Evolutionary conservation across 2,797 vertebrate genomes (phyloP), one percentile per base, ranked within the genome.

Genomic region (Hylomyscus alleni): DNA sequence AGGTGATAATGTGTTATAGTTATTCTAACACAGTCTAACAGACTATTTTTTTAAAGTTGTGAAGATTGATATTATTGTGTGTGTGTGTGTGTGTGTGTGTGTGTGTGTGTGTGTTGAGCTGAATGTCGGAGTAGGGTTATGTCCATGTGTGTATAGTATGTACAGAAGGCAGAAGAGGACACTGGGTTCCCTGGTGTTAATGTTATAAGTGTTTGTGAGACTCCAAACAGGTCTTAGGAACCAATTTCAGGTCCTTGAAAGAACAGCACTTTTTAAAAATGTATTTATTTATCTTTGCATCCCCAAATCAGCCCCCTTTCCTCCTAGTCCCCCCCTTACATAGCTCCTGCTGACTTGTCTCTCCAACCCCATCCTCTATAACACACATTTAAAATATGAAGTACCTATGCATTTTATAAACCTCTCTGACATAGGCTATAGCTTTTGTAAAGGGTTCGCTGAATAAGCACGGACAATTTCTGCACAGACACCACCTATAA

Each of bases 1-100:
- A 95, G 47, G 24, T 80, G 47, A 81, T 87, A 37, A 81, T 26
- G 10, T 84, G 77, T 91, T 72, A 96, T 52, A 89, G 65, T 94
- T 52, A 93, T 40, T 62, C 24, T 54, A 72, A 86, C 11, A 50
- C 19, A 52, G 31, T 34, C 31, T 69, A 20, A 8, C 34, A 72
- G n/a, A 72, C 3, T 34, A 72, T 29, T 34, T 50, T 50, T 50
- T 52, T 72, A 72, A 72, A 72, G 65, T 54, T 72, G 3, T 72
- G 37, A 29, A 17, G 37, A 40, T 37, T 37, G 13, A 72, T 9
- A 10, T 9, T 20, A 72, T 37, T 1, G 8, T 37, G 19, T 37
- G n/a, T 72, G 11, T 83, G n/a, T 60, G 22, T 24, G 8, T 54
- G 34, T 40, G 37, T 44, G 9, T 76, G 40, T 47, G 40, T 72